Evolutionary conservation across 2,888 invertebrate species (phyloP), one percentile per base, ranked within the genome.

Genomic region (Rapana venosa): DNA sequence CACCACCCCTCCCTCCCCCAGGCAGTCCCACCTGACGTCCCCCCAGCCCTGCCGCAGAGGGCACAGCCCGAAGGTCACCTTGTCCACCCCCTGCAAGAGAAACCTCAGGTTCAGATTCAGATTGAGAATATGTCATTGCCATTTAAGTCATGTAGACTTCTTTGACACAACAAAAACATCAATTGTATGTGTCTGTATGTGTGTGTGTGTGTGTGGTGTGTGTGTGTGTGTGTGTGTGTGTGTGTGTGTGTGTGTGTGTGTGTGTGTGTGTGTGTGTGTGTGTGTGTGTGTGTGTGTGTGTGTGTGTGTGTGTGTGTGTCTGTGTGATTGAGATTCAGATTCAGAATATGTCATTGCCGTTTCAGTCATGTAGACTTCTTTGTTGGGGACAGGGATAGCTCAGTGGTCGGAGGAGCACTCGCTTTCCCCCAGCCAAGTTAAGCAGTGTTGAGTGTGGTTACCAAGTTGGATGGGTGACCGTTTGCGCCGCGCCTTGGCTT

Each of bases 51-150:
- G 79, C 8, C 20, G 6, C 0, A 79, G 0, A 26, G 56, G 88
- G 61, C 88, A 88, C 32, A 88, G 77, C 26, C n/a, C 8, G 47
- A 88, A 88, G 26, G 88, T 88, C 88, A 88, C 88, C 2, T 2
- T 77, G 87, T 88, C 87, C 30, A 79, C 20, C 13, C 87, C 87
- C 87, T 88, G 79, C 22, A 70, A 47, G 20, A 70, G 5, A 70
- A 5, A 22, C 11, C 15, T 8, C 11, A 13, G 58, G 58, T 58
- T 8, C 11, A 11, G 81, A 81, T 6, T n/a, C n/a, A n/a, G n/a
- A n/a, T n/a, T n/a, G n/a, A n/a, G n/a, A n/a, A n/a, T n/a, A n/a
- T n/a, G n/a, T n/a, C n/a, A n/a, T n/a, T n/a, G n/a, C n/a, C n/a
- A n/a, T n/a, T n/a, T n/a, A n/a, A n/a, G 47, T 47, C 47, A 47